Percentiles rank a stretch among this genome's conserved stretches.
Conservation (phyloP, 2,888 invertebrate species). For the Tetranychus truncatus region DNA sequence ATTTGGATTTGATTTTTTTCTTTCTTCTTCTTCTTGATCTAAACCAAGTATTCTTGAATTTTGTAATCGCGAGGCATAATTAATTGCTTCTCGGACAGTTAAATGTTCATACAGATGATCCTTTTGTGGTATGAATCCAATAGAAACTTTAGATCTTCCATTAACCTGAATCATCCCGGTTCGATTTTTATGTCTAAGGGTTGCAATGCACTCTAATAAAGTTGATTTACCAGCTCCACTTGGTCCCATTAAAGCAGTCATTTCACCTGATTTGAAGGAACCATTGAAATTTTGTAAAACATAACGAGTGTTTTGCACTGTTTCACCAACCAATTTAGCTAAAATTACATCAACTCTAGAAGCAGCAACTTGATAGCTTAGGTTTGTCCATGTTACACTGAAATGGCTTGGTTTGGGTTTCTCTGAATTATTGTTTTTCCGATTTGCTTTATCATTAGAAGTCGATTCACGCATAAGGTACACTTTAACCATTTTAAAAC, state of each 20-base stretch:
- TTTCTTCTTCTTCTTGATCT: background rate
- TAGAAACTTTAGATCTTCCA: background rate
- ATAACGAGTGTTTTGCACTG: background rate
- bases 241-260: constrained; percentile 2
- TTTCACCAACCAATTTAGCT: background rate
- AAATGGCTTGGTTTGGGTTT: background rate
- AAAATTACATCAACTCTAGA: background rate
- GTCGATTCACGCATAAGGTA: background rate
- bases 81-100: background rate
- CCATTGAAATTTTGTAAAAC: constrained; percentile 1
- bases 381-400: background rate
- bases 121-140: constrained; percentile 5
- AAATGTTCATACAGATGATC: background rate
- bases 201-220: background rate
- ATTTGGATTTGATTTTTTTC: background rate
- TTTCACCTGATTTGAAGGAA: constrained; percentile 4
- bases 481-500: background rate
- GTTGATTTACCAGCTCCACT: constrained; percentile 8
- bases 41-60: background rate
- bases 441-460: background rate
- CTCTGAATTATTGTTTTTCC: background rate
- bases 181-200: background rate
- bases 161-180: background rate
- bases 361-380: background rate
- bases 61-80: background rate